Evolutionary conservation across 2,888 invertebrate species (phyloP), one percentile per base, ranked within the genome.

Genomic region (Nyleta sp.): DNA sequence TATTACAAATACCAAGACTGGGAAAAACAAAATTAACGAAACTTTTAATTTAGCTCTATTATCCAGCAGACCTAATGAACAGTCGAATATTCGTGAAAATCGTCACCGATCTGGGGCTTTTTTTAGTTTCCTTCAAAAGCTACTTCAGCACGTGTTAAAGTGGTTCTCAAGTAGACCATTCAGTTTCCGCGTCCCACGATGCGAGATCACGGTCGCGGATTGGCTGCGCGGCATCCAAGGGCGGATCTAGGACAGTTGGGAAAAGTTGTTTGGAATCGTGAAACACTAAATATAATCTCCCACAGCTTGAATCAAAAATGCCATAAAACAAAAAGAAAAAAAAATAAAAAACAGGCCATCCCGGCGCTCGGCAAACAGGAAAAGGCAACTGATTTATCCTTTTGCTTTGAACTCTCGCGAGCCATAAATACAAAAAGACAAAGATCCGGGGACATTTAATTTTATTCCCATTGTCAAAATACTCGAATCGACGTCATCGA

Each of bases 131-230:
- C 24, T 35, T 79, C 50, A 71, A 70, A 71, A 70, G 70, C 59
- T 53, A 59, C 53, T 70, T 24, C 33, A 75, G 74, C 71, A 80
- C 77, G 74, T 74, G 74, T 77, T 55, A 40, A 72, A 73, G 68
- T 67, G 75, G 71, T 48, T 77, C 75, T 76, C 76, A 80, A 80
- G 83, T 82, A 81, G 80, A 80, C 80, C 82, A 83, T 84, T 83
- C 80, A 83, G 80, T 78, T 84, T 83, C 72, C 78, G 53, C 73
- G 77, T 74, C 68, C 60, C 74, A 68, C 76, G 79, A 79, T 73
- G 53, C 74, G 62, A 70, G 79, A 74, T 83, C 79, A 73, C 81
- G 73, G 71, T 71, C 44, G 70, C 15, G 72, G 65, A 57, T 70
- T 73, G 73, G 73, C 38, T 67, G 31, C 2, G 31, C n/a, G 17